These are phyloP conservation scores for Cantharis lateralis DNA, from an alignment of 2,888 invertebrate genomes.

Conservation along the genomic window DNA sequence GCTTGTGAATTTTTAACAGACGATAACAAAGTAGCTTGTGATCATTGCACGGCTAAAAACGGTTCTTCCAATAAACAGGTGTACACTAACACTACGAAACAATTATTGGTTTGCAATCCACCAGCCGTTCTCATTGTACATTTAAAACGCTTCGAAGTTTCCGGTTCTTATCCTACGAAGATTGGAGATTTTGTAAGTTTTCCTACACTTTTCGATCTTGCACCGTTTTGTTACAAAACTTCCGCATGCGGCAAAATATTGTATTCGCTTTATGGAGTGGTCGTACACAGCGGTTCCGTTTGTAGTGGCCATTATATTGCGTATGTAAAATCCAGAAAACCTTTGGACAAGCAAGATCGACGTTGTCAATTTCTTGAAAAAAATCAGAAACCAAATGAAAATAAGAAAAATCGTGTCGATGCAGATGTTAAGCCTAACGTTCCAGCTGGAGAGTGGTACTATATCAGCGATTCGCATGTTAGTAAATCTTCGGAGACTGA, in stretches of 20 bases:
- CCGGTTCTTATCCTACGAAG: slow-evolving; percentile 72
- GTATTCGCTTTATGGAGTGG: slow-evolving; percentile 93
- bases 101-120: slow-evolving; percentile 85
- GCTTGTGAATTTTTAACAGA: slow-evolving; percentile 88
- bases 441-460: slow-evolving; percentile 86
- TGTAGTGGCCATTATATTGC: slow-evolving; percentile 92
- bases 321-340: slow-evolving; percentile 82
- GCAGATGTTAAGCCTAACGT: slow-evolving; percentile 56
- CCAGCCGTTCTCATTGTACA: slow-evolving; percentile 95
- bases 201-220: slow-evolving; percentile 81
- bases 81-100: slow-evolving; percentile 81
- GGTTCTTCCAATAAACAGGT: slow-evolving; percentile 71
- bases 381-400: slow-evolving; percentile 47
- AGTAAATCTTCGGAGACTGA: slow-evolving; percentile 77
- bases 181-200: slow-evolving; percentile 86
- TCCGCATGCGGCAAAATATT: slow-evolving; percentile 63
- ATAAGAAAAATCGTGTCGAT: slow-evolving; percentile 53
- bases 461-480: slow-evolving; percentile 89
- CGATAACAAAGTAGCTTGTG: slow-evolving; percentile 92
- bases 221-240: slow-evolving; percentile 82
- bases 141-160: slow-evolving; percentile 83
- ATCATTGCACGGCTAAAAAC: slow-evolving; percentile 79
- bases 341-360: slow-evolving; percentile 60
- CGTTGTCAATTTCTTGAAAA: slow-evolving; percentile 74
- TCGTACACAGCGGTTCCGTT: slow-evolving; percentile 91